Evolutionary conservation across 2,113 vertebrate genomes (phyloP), one percentile per base, ranked within the genome.

Genomic region (Hucho hucho): DNA sequence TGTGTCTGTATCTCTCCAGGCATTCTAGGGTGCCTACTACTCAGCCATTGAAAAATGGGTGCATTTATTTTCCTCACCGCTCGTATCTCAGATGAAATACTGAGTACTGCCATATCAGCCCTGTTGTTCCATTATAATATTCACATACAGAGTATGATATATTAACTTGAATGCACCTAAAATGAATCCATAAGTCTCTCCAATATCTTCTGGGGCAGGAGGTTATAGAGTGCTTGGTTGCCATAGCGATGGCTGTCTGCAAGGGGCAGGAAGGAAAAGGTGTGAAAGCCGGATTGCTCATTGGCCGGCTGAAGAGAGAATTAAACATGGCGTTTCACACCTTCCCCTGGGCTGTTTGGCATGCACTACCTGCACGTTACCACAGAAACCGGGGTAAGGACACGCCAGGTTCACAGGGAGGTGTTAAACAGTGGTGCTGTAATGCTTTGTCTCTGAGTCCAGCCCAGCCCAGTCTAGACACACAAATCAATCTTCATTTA

Each of bases 321-420:
- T 77, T 86, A 86, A 88, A 89, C 76, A 83, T 79, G 76, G 79
- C 83, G 85, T 91, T 92, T 92, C 75, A 85, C 89, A 86, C 81
- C 77, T 69, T 82, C 69, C 82, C 64, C 72, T 58, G 49, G 78
- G 67, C 61, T 25, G 72, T 78, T 81, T 78, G 78, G 79, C 75
- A 88, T 76, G 88, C 85, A 79, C 79, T 81, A 84, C 87, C 85
- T 87, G 84, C 58, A 7, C 4, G 79, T 87, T 84, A 83, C 81
- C 78, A 84, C 58, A 80, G 79, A 87, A 89, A 87, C 88, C 25
- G n/a, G 85, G 83, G 73, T 84, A 84, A 88, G 86, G 83, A 84
- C 81, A 71, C 53, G 71, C 56, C 53, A 58, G 80, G 72, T 81
- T 85, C 68, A 80, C 70, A 22, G 28, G n/a, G 72, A 68, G 72